phyloP scores from a whole-genome alignment of 1,140 invertebrate genomes.

The Zaprionus ornatus region DNA sequence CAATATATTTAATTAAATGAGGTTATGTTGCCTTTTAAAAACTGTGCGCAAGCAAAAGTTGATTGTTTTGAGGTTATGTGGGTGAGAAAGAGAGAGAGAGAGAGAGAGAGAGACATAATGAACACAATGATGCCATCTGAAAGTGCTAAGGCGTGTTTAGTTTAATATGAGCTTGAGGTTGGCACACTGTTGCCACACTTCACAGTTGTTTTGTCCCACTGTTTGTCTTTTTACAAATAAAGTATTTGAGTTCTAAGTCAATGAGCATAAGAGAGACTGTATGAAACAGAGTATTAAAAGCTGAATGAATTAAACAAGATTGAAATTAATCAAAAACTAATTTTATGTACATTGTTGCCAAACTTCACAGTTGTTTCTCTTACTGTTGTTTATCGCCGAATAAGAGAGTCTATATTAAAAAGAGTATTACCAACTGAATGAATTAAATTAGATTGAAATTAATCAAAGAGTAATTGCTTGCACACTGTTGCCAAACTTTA shows the following conservation, averaged over 20 bases:
- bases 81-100: not conserved
- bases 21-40: not conserved
- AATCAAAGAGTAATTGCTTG: too few species aligned
- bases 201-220: not conserved
- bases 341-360: too few species aligned
- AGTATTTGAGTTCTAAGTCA: too few species aligned
- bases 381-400: conserved; percentile 1
- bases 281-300: too few species aligned
- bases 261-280: too few species aligned
- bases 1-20: conserved; percentile 30
- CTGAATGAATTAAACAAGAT: too few species aligned
- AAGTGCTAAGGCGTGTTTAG: not conserved
- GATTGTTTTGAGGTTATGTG: conserved; percentile 8
- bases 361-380: not conserved
- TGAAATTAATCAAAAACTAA: too few species aligned
- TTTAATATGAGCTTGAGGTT: not conserved
- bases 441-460: too few species aligned
- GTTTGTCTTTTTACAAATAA: not conserved
- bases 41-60: conserved; percentile 2
- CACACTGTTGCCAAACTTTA: too few species aligned
- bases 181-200: not conserved
- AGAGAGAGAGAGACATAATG: not conserved
- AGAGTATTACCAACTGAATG: too few species aligned
- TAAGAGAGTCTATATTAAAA: too few species aligned
- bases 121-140: not conserved